phyloP scores from a whole-genome alignment of 2,113 vertebrate genomes.

The Burhinus oedicnemus region DNA sequence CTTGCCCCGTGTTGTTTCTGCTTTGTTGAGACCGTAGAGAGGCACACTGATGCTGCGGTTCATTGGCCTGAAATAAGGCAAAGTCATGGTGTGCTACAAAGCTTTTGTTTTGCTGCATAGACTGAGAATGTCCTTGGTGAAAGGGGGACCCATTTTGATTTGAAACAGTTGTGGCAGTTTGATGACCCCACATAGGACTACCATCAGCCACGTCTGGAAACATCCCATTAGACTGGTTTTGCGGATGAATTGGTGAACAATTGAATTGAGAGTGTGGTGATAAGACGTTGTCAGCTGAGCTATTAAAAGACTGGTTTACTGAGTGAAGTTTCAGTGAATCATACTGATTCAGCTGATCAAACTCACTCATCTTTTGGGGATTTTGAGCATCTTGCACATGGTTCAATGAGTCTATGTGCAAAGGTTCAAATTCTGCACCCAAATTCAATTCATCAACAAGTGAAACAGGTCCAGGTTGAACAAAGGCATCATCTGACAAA shows the following conservation, averaged over 20 bases:
- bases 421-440: constrained; percentile 91
- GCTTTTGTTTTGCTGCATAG: constrained; percentile 86
- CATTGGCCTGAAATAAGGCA: constrained; percentile 87
- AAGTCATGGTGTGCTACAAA: constrained; percentile 88
- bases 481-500: constrained; percentile 91
- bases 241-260: constrained; percentile 83
- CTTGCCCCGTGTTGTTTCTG: constrained; percentile 77
- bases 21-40: constrained; percentile 75
- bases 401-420: constrained; percentile 88
- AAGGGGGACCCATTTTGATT: constrained; percentile 85
- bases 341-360: constrained; percentile 87
- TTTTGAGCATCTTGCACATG: constrained; percentile 84
- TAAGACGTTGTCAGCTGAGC: constrained; percentile 80
- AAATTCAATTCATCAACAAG: constrained; percentile 96
- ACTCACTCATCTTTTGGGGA: constrained; percentile 83
- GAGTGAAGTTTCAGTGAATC: constrained; percentile 87
- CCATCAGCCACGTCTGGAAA: constrained; percentile 89
- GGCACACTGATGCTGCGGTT: constrained; percentile 81
- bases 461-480: constrained; percentile 87
- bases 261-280: constrained; percentile 89
- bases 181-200: constrained; percentile 96
- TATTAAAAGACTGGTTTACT: constrained; percentile 84
- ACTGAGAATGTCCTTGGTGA: constrained; percentile 87
- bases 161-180: constrained; percentile 77
- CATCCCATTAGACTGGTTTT: constrained; percentile 88